A percentile compares a stretch with the other conserved stretches of the same genome.
Evolutionary conservation across 2,113 vertebrate genomes (phyloP).

Genomic region (Hydrochoerus hydrochaeris): DNA sequence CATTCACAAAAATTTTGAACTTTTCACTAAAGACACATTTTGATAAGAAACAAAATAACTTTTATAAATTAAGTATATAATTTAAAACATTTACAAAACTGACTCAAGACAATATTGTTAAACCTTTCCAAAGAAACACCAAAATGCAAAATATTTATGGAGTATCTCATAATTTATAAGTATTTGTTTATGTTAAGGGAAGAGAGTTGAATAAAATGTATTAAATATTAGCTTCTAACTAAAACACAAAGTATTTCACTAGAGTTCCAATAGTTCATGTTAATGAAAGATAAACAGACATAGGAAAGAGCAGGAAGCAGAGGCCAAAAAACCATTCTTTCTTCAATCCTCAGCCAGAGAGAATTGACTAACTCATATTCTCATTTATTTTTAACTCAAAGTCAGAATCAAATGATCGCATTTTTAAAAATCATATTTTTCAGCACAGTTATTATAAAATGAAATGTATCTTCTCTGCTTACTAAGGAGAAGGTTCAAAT

Average conservation of each 20-base stretch:
- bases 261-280: neutral
- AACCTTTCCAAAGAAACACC: neutral
- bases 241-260: neutral
- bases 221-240: neutral
- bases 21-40: neutral
- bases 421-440: neutral
- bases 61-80: neutral
- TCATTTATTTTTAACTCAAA: neutral
- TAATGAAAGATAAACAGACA: neutral
- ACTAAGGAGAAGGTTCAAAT: neutral
- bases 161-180: neutral
- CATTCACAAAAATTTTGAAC: neutral
- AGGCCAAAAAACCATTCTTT: neutral
- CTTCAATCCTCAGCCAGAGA: neutral
- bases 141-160: neutral
- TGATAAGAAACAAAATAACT: neutral
- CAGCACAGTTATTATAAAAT: neutral
- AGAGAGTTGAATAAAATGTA: neutral
- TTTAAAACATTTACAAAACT: neutral
- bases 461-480: neutral
- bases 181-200: neutral
- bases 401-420: neutral
- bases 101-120: neutral
- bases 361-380: neutral
- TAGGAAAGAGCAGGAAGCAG: neutral